Evolutionary conservation across 2,797 vertebrate species (phyloP).

Genomic region (Choloepus didactylus): DNA sequence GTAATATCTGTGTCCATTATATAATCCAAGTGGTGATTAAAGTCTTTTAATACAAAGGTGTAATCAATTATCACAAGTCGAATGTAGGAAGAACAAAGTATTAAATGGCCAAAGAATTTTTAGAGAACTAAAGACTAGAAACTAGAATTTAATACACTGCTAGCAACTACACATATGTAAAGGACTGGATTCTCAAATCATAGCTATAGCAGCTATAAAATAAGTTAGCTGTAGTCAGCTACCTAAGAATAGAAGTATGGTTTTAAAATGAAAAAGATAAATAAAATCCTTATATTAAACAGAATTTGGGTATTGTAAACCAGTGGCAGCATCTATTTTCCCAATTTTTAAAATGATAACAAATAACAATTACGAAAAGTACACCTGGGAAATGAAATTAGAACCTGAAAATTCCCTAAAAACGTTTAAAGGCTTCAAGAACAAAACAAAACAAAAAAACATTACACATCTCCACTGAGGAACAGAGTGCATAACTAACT

Average conservation of each 20-base stretch:
- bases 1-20: neutral
- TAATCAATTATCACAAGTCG: neutral
- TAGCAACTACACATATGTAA: neutral
- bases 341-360: conserved; percentile 30
- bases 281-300: conserved; percentile 46
- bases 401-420: conserved; percentile 57
- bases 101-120: conserved; percentile 13
- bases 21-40: conserved; percentile 34
- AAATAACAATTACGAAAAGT: conserved; percentile 43
- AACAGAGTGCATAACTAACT: neutral
- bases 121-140: conserved; percentile 54
- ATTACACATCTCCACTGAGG: conserved; percentile 2
- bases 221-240: neutral
- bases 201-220: neutral
- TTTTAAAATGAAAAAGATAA: conserved; percentile 58
- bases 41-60: conserved; percentile 53
- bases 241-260: conserved; percentile 36
- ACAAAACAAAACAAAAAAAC: neutral
- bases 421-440: conserved; percentile 26
- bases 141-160: conserved; percentile 27
- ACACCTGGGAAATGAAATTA: conserved; percentile 28
- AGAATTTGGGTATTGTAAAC: conserved; percentile 45
- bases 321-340: conserved; percentile 4
- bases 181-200: neutral
- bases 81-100: conserved; percentile 28